Evolutionary conservation across 2,113 vertebrate species (phyloP), one percentile per base, ranked within the genome.

Genomic region (Myrmecophaga tridactyla): DNA sequence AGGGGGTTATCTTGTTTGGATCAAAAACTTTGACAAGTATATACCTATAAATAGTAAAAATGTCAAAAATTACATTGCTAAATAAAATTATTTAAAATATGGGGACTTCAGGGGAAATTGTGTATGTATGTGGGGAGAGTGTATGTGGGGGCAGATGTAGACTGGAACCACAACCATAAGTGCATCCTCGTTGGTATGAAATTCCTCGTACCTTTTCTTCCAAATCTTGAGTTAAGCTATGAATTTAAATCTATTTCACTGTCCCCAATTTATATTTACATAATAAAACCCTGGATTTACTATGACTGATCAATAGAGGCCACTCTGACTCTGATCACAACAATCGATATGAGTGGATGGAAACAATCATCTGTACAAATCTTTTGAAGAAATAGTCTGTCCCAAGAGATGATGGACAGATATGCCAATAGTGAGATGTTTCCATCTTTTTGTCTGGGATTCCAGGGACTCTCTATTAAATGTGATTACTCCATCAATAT

Each of bases 21-120:
- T 86, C 15, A 85, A 29, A 89, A 84, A 77, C 13, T 48, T 72
- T 81, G 60, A 17, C 20, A 51, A 51, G 3, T 76, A 67, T 10
- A 41, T 43, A 81, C 1, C 7, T 51, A 43, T 41, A 14, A 34
- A 36, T 80, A 85, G 46, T 53, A 77, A 95, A 92, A 88, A 77
- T 80, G 29, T 75, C 27, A 73, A 62, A 76, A 53, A 78, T 0
- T 10, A 58, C 7, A 65, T 31, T 82, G 13, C 48, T 69, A 43
- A 85, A 82, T 21, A 60, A 82, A 90, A 78, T 63, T 31, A 43
- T 41, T 82, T 72, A 87, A 73, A 88, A 83, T 6, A 31, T 39
- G 5, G 46, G 8, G 8, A 7, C 1, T 4, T 62, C 1, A 14
- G 7, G 4, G 8, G 0, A 17, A 29, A 25, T 46, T 41, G 21